phyloP scores from a whole-genome alignment of 2,888 invertebrate species.

The Drosophila anomalata region DNA sequence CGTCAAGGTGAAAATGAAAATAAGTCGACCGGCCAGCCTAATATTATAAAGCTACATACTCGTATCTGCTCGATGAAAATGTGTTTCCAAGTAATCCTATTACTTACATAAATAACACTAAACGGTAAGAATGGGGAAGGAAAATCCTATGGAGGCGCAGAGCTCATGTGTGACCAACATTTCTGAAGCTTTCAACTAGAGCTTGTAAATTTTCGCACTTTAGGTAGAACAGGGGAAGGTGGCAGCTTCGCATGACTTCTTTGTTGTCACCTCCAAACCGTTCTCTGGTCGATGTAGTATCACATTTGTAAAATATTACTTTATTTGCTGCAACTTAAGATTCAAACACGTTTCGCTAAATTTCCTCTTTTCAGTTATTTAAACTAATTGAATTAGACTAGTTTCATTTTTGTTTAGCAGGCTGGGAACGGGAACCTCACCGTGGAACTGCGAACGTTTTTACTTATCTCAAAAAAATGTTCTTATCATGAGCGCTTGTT shows the following conservation, averaged over 20 bases:
- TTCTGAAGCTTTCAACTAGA: slow-evolving; percentile 35
- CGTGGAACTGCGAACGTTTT: neutral
- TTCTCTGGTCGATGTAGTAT: neutral
- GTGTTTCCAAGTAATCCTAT: slow-evolving; percentile 63
- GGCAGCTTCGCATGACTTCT: slow-evolving; percentile 44
- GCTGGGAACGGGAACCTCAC: neutral
- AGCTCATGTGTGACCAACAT: neutral
- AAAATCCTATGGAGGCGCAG: neutral
- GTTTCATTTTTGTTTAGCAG: slow-evolving; percentile 42
- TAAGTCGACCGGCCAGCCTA: slow-evolving; percentile 2
- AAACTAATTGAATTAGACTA: slow-evolving; percentile 80
- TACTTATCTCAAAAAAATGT: slow-evolving; percentile 7
- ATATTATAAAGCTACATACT: slow-evolving; percentile 23
- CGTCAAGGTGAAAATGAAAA: neutral
- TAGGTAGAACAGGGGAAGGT: slow-evolving; percentile 6
- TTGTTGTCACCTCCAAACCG: slow-evolving; percentile 34
- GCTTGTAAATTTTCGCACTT: slow-evolving; percentile 74
- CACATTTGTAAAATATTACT: neutral
- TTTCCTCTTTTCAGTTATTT: slow-evolving; percentile 75
- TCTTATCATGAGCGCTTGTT: slow-evolving; percentile 11
- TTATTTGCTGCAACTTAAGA: slow-evolving; percentile 5
- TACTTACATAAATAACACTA: slow-evolving; percentile 66
- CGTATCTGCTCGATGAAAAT: slow-evolving; percentile 11
- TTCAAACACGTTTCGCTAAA: slow-evolving; percentile 72
- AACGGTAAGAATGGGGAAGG: slow-evolving; percentile 17